Evolutionary conservation across 2,113 vertebrate species (phyloP).

Genomic region (Litocranius walleri): DNA sequence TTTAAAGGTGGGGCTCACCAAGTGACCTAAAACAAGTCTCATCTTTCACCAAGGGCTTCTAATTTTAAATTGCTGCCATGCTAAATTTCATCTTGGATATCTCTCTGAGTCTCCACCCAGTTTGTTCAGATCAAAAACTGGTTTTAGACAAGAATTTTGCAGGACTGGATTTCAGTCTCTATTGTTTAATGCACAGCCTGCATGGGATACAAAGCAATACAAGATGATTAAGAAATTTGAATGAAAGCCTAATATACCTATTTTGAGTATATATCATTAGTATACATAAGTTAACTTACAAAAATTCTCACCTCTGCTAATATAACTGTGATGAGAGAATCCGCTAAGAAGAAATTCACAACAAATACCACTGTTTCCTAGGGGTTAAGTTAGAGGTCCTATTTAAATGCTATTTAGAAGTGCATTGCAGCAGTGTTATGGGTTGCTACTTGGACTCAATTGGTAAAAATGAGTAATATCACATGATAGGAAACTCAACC

Average conservation of each 20-base stretch:
- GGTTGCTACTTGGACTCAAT: not conserved
- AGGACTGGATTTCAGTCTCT: not conserved
- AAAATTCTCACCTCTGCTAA: not conserved
- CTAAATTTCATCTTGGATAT: slow-evolving; percentile 43
- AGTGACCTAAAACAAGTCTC: slow-evolving; percentile 32
- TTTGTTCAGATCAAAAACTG: not conserved
- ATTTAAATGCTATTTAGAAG: not conserved
- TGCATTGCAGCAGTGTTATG: not conserved
- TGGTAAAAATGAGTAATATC: not conserved
- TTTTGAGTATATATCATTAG: not conserved
- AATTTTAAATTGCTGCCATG: slow-evolving; percentile 58
- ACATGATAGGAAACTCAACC: not conserved
- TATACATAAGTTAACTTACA: not conserved
- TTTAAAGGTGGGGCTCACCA: slow-evolving; percentile 55
- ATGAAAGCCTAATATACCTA: not conserved
- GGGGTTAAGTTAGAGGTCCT: not conserved
- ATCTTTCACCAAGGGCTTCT: slow-evolving; percentile 56
- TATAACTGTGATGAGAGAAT: not conserved
- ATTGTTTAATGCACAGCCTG: not conserved
- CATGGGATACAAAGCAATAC: not conserved
- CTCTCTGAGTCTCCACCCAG: not conserved
- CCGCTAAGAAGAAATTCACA: not conserved
- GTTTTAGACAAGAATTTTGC: not conserved
- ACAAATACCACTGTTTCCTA: not conserved
- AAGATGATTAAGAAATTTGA: not conserved